Evolutionary conservation across 2,888 invertebrate species (phyloP), one percentile per base, ranked within the genome.

Genomic region (Hirtodrosophila confusa): DNA sequence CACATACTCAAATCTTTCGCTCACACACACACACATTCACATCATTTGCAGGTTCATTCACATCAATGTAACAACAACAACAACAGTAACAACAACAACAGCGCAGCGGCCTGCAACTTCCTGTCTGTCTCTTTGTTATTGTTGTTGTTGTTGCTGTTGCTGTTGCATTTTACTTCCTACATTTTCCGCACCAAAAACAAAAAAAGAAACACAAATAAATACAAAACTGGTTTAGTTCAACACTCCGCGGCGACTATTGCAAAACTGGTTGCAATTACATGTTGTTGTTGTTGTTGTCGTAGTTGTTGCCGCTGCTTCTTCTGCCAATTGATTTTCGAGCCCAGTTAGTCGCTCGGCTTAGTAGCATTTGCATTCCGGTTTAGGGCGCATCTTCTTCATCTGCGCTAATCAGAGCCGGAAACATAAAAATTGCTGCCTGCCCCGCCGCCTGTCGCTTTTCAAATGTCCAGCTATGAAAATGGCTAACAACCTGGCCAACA

Each of bases 331-430:
- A 78, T 79, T 78, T 78, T 78, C 83, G 73, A 54, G 77, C 57
- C 77, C 73, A 76, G 73, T 72, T 73, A 71, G 71, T 55, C 62
- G 43, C 40, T 41, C 5, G 45, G 33, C 57, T 55, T 49, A 33
- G 66, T 45, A 27, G 68, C 80, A 87, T 82, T 82, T 88, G 86
- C 82, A 88, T 88, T 88, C 83, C 72, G 72, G 76, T 73, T 78
- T 80, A 61, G 72, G 63, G 56, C 55, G 60, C 61, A 63, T 55
- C 69, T 37, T 44, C 47, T 31, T 31, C 31, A 31, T 4, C 27
- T 31, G 70, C 83, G 69, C 83, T 82, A 86, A 88, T 88, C 82
- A 86, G 76, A 88, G 80, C 86, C 82, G 82, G 82, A 82, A 82
- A 82, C 88, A 82, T 88, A 86, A 86, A 79, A 86, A 76, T 62